These are phyloP conservation scores for Corythoichthys haematopterus DNA, from an alignment of 2,113 vertebrate genomes.

Conservation along the genomic window DNA sequence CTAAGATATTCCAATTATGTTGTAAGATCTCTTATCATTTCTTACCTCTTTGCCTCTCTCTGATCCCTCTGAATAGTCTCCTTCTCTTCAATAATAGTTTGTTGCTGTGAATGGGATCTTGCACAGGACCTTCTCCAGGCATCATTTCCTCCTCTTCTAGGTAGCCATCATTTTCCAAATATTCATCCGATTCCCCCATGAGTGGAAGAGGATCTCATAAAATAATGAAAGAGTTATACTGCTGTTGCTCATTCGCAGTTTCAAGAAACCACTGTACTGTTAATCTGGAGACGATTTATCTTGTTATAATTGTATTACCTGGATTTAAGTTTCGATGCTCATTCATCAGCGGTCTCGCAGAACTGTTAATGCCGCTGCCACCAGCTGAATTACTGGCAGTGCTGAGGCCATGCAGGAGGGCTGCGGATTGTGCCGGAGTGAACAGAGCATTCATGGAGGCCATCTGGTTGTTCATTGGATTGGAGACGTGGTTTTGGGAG, in stretches of 20 bases:
- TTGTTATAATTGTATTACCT: constrained; percentile 46
- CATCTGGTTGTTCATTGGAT: constrained; percentile 58
- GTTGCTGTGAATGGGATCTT: constrained; percentile 65
- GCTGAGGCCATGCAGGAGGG: constrained; percentile 61
- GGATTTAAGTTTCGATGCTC: constrained; percentile 52
- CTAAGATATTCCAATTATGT: not conserved
- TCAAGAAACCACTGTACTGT: not conserved
- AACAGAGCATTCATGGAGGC: constrained; percentile 64
- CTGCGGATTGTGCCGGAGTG: constrained; percentile 59
- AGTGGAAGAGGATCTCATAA: constrained; percentile 66
- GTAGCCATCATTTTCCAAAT: constrained; percentile 67
- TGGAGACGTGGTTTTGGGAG: constrained; percentile 58
- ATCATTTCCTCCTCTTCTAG: constrained; percentile 73
- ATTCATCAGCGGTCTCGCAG: constrained; percentile 54
- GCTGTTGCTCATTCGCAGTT: not conserved
- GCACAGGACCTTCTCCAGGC: constrained; percentile 64
- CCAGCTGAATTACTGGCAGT: constrained; percentile 35
- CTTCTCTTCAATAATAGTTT: constrained; percentile 70
- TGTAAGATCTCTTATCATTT: not conserved
- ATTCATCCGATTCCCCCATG: constrained; percentile 69
- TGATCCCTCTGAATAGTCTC: constrained; percentile 73
- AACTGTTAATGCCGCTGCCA: constrained; percentile 37
- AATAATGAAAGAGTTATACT: not conserved
- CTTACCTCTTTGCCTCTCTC: constrained; percentile 83
- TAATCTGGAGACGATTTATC: not conserved